Conservation (phyloP, 2,113 vertebrate species). For the Vicugna pacos region DNA sequence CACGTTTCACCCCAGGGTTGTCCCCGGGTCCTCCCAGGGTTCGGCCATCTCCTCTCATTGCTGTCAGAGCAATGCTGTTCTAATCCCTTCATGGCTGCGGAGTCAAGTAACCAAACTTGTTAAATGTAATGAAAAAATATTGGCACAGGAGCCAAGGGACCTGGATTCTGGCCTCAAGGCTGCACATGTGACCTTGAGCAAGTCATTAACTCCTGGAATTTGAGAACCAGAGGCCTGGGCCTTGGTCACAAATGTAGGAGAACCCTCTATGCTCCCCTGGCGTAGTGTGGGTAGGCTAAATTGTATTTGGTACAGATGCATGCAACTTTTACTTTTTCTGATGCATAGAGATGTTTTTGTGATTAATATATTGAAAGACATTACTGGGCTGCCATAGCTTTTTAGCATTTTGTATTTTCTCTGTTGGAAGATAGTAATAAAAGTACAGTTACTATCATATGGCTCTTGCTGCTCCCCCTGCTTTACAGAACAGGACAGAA, state of each 20-base stretch:
- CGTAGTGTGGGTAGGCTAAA: neutral
- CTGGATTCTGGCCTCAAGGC: neutral
- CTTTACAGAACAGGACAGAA: neutral
- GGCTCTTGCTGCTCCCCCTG: neutral
- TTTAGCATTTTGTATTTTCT: slow-evolving; percentile 29
- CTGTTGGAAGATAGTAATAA: neutral
- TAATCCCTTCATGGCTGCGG: neutral
- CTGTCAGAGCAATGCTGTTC: neutral
- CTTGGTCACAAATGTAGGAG: neutral
- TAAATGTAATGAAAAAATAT: neutral
- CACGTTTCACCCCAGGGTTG: neutral
- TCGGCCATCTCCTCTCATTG: neutral
- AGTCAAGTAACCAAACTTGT: neutral
- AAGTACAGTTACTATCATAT: neutral
- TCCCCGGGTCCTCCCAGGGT: neutral
- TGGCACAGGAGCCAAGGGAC: neutral
- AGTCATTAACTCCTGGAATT: neutral
- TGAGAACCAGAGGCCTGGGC: neutral
- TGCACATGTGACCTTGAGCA: neutral
- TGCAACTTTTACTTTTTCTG: neutral
- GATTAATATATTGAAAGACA: slow-evolving; percentile 6
- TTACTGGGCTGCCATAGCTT: neutral
- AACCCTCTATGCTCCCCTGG: neutral
- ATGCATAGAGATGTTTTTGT: neutral
- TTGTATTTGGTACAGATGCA: neutral